phyloP scores from a whole-genome alignment of 2,888 invertebrate species.

The Scelioninae gen. 1 region DNA sequence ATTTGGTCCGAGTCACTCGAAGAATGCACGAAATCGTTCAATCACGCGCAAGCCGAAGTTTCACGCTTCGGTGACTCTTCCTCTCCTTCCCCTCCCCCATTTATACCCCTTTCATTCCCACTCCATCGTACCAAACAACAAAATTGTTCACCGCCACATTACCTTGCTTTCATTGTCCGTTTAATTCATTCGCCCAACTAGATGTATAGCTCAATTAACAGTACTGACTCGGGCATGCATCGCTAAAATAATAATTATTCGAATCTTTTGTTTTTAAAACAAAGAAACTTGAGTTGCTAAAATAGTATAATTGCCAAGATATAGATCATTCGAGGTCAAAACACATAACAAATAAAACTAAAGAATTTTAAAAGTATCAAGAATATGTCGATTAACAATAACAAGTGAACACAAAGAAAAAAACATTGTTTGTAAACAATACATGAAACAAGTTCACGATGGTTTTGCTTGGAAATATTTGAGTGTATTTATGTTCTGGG shows the following conservation, averaged over 20 bases:
- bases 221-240: neutral
- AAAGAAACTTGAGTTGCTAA: too few species aligned
- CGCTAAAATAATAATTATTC: slow-evolving; percentile 13
- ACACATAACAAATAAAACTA: too few species aligned
- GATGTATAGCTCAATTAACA: slow-evolving; percentile 49
- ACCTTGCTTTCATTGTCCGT: slow-evolving; percentile 53
- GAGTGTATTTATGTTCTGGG: too few species aligned
- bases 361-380: too few species aligned
- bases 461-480: too few species aligned
- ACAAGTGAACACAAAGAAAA: too few species aligned
- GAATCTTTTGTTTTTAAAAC: neutral
- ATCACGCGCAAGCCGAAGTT: slow-evolving; percentile 70
- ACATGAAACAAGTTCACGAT: too few species aligned
- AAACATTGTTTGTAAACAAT: too few species aligned
- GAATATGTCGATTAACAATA: too few species aligned
- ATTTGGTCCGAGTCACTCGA: slow-evolving; percentile 68
- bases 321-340: too few species aligned
- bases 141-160: slow-evolving; percentile 41
- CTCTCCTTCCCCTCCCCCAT: neutral
- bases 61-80: slow-evolving; percentile 47
- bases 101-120: neutral
- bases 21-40: slow-evolving; percentile 71
- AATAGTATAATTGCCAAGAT: too few species aligned
- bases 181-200: slow-evolving; percentile 52
- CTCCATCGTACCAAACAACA: slow-evolving; percentile 23